These are phyloP conservation scores for Melanotaenia boesemani DNA, from an alignment of 2,797 vertebrate genomes.

Conservation along the genomic window DNA sequence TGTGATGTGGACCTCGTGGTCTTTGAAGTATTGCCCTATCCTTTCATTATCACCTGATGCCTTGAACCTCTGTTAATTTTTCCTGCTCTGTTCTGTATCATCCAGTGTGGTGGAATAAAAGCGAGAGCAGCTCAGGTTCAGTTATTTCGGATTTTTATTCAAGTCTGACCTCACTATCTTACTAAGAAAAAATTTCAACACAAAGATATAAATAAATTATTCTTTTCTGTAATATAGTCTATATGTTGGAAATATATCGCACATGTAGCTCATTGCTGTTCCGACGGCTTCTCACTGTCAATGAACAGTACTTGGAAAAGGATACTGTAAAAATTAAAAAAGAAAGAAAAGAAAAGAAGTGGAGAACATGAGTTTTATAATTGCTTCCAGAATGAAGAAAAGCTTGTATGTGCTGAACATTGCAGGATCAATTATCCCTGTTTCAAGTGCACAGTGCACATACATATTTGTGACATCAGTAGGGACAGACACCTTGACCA, in stretches of 20 bases:
- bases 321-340: too few relatives aligned
- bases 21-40: conserved; percentile 84
- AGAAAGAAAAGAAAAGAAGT: too few relatives aligned
- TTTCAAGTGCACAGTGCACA: conserved; percentile 34
- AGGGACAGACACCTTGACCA: conserved; percentile 13
- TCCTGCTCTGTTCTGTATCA: conserved; percentile 68
- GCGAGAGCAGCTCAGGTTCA: conserved; percentile 60
- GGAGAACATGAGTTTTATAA: conserved; percentile 46
- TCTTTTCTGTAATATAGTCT: conserved; percentile 57
- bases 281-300: conserved; percentile 62
- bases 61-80: conserved; percentile 82
- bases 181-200: conserved; percentile 61
- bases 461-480: conserved; percentile 15
- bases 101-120: conserved; percentile 68
- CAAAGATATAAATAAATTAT: conserved; percentile 46
- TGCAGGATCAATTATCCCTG: conserved; percentile 48
- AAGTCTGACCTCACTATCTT: conserved; percentile 56
- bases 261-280: conserved; percentile 44
- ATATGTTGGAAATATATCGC: conserved; percentile 50
- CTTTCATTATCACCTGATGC: conserved; percentile 82
- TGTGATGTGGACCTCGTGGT: conserved; percentile 81
- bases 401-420: conserved; percentile 47
- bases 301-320: conserved; percentile 27
- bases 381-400: conserved; percentile 34
- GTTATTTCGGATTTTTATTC: conserved; percentile 54